These are phyloP conservation scores for Spatula versicolor DNA, from an alignment of 2,797 vertebrate species.

Conservation along the genomic window DNA sequence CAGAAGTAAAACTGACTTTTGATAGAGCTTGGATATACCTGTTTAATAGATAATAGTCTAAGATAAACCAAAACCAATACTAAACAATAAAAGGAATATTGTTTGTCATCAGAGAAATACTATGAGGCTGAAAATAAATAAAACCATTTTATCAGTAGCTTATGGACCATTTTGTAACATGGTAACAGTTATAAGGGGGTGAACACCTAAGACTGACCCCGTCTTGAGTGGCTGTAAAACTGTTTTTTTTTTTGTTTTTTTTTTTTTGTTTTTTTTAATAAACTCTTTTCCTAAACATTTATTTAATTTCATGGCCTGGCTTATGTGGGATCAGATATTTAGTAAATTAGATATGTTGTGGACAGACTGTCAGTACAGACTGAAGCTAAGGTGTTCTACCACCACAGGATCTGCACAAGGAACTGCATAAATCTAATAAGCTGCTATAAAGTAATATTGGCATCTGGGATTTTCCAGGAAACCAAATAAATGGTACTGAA, in stretches of 20 bases:
- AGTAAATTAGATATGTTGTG: not conserved
- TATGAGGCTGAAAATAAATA: not conserved
- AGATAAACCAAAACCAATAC: not conserved
- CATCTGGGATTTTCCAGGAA: not conserved
- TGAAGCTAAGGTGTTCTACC: not conserved
- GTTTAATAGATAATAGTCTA: not conserved
- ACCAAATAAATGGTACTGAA: not conserved
- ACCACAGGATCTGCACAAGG: not conserved
- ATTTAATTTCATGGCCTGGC: not conserved
- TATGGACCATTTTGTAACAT: not conserved
- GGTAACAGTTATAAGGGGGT: not conserved
- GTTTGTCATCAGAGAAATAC: not conserved
- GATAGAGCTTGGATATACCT: not conserved
- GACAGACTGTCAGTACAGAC: not conserved
- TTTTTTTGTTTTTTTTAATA: not conserved
- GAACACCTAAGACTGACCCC: not conserved
- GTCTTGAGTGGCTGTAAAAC: not conserved
- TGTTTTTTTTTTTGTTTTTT: not conserved
- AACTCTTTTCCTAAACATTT: not conserved
- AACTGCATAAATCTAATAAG: not conserved
- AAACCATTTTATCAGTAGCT: not conserved
- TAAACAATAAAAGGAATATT: not conserved
- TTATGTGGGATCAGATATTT: not conserved
- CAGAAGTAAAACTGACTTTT: not conserved
- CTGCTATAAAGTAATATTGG: not conserved